Conservation (phyloP, 2,113 vertebrate species). For the Malurus cyaneus region DNA sequence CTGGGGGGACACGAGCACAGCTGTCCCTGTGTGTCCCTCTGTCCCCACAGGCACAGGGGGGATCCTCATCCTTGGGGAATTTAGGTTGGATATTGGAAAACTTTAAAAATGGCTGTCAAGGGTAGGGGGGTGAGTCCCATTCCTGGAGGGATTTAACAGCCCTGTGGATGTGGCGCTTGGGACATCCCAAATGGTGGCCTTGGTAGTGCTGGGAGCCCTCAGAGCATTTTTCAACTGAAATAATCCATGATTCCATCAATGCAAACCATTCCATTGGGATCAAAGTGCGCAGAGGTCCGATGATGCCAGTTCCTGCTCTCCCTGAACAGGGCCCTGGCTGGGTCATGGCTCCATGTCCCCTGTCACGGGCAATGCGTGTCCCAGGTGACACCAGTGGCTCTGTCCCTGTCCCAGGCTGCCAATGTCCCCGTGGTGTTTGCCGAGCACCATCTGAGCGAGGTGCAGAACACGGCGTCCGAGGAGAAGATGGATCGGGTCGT, state of each 20-base stretch:
- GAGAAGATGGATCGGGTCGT: constrained; percentile 88
- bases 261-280: fast-evolving
- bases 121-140: too few relatives aligned
- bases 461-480: constrained; percentile 93
- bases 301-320: neutral
- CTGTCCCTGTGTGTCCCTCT: neutral
- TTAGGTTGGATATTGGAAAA: neutral
- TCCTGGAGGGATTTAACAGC: neutral
- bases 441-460: constrained; percentile 94
- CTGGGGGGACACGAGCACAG: neutral
- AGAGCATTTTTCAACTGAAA: neutral
- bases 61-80: neutral
- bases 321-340: neutral
- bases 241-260: fast-evolving
- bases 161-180: neutral
- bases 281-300: fast-evolving
- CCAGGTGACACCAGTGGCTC: neutral
- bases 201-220: neutral
- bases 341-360: fast-evolving
- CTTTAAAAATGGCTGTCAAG: neutral
- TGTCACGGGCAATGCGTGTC: too few relatives aligned
- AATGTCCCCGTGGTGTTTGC: constrained; percentile 90
- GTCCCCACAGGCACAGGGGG: neutral
- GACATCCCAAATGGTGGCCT: neutral
- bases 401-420: constrained; percentile 74